Conservation (phyloP, 1,140 invertebrate species). For the Paracyclopina nana region DNA sequence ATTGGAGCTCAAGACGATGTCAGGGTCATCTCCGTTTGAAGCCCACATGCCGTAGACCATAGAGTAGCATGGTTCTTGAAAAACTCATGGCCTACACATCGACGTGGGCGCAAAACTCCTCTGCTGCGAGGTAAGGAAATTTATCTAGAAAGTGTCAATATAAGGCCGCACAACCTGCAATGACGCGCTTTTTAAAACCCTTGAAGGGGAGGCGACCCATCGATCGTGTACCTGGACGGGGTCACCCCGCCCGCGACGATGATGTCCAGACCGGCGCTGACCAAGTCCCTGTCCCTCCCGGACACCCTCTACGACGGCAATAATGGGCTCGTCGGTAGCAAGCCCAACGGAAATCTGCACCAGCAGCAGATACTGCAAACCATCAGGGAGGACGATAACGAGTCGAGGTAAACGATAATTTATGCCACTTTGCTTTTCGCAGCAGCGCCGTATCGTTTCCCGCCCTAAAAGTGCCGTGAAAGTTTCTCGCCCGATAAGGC, state of each 20-base stretch:
- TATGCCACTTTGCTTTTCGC: background rate
- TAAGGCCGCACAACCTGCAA: no score
- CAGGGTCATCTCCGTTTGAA: no score
- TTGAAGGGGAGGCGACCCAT: slow-evolving; percentile 12
- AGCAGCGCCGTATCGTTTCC: background rate
- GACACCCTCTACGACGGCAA: background rate
- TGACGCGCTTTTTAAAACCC: no score
- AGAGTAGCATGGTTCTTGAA: no score
- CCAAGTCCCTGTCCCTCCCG: background rate
- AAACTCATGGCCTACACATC: no score
- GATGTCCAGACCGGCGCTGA: background rate
- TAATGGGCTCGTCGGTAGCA: background rate
- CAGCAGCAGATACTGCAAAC: slow-evolving; percentile 1
- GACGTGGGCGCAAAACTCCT: no score
- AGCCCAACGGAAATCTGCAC: background rate
- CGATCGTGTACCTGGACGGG: slow-evolving; percentile 12
- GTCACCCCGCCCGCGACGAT: background rate
- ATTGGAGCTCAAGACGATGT: no score
- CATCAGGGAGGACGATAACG: slow-evolving; percentile 5
- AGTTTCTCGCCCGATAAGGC: background rate
- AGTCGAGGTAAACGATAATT: background rate
- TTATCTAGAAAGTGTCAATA: no score
- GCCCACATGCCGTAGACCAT: no score
- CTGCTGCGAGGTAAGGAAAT: no score
- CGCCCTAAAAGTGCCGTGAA: no score